Evolutionary conservation across 2,888 invertebrate genomes (phyloP).

Genomic region (Cheilosia urbana): DNA sequence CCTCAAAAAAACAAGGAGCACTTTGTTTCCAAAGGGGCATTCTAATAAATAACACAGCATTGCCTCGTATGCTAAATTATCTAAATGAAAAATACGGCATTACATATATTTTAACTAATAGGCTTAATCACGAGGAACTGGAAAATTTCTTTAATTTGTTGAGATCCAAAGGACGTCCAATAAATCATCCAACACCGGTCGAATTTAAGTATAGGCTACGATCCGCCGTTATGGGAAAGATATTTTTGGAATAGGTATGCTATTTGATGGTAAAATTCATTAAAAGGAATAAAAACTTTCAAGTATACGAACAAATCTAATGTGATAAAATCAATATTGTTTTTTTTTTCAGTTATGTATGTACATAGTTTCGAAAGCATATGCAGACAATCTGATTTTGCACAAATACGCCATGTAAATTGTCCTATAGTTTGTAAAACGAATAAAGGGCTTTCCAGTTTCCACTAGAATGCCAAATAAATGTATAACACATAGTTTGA

Average conservation of each 20-base stretch:
- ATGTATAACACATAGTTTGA: too few relatives aligned
- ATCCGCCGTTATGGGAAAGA: constrained; percentile 30
- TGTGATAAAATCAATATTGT: too few relatives aligned
- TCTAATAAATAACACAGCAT: constrained; percentile 44
- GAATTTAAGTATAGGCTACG: constrained; percentile 57
- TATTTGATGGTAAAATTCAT: too few relatives aligned
- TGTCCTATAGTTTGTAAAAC: too few relatives aligned
- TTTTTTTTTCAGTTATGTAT: too few relatives aligned
- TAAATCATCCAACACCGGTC: constrained; percentile 28
- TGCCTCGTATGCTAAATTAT: constrained; percentile 41
- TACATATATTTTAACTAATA: constrained; percentile 76
- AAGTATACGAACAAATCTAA: too few relatives aligned
- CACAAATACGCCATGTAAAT: too few relatives aligned
- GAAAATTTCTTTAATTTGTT: constrained; percentile 28
- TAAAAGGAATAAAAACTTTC: too few relatives aligned
- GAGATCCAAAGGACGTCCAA: constrained; percentile 2
- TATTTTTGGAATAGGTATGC: constrained; percentile 6
- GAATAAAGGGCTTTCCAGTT: too few relatives aligned
- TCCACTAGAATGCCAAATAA: too few relatives aligned
- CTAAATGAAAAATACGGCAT: constrained; percentile 15
- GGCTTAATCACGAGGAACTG: constrained; percentile 61
- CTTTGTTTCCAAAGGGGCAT: constrained; percentile 63
- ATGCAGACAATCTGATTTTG: too few relatives aligned
- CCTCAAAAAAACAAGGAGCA: constrained; percentile 40
- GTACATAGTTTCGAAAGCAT: too few relatives aligned